phyloP scores from a whole-genome alignment of 2,797 vertebrate genomes.

The Gymnothorax javanicus region DNA sequence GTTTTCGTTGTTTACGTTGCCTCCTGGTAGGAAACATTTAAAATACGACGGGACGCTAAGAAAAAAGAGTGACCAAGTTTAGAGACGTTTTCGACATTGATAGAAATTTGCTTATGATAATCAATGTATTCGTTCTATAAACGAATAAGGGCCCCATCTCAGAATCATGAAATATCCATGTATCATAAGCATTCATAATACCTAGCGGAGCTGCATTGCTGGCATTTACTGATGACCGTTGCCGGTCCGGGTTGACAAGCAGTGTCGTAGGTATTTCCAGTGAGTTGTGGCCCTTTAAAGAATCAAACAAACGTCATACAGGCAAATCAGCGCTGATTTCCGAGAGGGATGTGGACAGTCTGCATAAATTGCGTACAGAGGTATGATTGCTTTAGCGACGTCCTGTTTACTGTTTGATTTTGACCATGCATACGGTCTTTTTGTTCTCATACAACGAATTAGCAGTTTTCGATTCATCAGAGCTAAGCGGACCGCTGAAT shows the following conservation, averaged over 20 bases:
- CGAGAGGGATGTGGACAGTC: neutral
- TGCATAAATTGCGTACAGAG: neutral
- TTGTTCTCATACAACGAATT: neutral
- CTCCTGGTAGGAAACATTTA: neutral
- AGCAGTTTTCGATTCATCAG: neutral
- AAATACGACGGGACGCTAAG: neutral
- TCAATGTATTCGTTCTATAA: neutral
- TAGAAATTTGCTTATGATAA: neutral
- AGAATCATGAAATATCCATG: neutral
- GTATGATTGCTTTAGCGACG: neutral
- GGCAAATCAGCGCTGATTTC: neutral
- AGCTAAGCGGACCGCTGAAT: neutral
- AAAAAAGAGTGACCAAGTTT: neutral
- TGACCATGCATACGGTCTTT: neutral
- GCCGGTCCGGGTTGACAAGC: neutral
- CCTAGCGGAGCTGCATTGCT: too few relatives aligned
- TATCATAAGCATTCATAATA: neutral
- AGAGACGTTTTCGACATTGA: neutral
- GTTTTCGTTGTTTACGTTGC: neutral
- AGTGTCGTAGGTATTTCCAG: neutral
- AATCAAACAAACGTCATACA: neutral
- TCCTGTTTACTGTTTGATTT: neutral
- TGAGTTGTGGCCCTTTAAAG: slow-evolving; percentile 11
- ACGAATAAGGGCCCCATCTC: neutral
- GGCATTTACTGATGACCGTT: neutral